Conservation (phyloP, 1,140 invertebrate species). For the Anastrepha ludens region DNA sequence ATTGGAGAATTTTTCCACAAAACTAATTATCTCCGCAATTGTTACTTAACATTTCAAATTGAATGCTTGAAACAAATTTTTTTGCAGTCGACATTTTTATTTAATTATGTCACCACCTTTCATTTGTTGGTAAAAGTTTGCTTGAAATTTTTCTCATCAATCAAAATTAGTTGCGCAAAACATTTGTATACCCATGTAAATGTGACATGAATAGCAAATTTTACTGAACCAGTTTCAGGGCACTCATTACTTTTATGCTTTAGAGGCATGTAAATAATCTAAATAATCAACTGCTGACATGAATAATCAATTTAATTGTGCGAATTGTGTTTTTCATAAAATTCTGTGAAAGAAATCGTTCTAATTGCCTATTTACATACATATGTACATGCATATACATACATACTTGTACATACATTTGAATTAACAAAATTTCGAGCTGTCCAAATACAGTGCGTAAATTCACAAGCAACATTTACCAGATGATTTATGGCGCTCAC, state of each 20-base stretch:
- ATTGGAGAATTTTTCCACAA: too few relatives aligned
- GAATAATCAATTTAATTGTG: constrained; percentile 38
- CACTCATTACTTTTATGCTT: neutral
- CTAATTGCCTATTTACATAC: neutral
- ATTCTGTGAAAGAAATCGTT: neutral
- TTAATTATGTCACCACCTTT: too few relatives aligned
- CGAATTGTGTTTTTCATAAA: neutral
- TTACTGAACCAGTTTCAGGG: neutral
- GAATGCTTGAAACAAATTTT: too few relatives aligned
- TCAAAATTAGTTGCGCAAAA: constrained; percentile 18
- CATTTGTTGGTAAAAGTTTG: neutral
- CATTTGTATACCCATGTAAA: neutral
- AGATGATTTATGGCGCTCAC: neutral
- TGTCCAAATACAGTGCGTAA: neutral
- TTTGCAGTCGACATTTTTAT: too few relatives aligned
- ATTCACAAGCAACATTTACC: neutral
- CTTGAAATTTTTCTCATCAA: neutral
- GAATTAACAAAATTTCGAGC: neutral
- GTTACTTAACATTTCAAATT: too few relatives aligned
- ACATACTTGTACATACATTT: neutral
- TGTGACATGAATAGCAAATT: neutral
- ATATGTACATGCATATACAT: neutral
- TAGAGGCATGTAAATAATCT: neutral
- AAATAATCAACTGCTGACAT: constrained; percentile 30
- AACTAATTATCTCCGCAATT: too few relatives aligned